Evolutionary conservation across 35 echinoderm and acorn worm genomes (phyloP), one percentile per base, ranked within the genome.

Genomic region (Apostichopus californicus): DNA sequence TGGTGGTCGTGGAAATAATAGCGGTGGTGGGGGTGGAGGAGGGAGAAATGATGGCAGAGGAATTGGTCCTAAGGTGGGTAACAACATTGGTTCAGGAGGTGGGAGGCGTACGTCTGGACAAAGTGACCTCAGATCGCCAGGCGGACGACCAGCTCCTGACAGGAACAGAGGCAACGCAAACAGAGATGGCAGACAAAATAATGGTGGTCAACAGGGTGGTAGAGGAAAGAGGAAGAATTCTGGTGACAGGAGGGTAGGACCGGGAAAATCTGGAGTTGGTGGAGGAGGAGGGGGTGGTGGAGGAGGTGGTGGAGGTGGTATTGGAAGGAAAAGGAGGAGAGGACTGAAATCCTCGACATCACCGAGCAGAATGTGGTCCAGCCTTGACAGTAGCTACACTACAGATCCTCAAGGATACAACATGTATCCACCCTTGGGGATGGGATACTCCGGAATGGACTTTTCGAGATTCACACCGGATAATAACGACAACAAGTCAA

Each of bases 41-140:
- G 80, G 80, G 17, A 83, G 80, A 83, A 56, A 56, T 55, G 80
- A 83, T 83, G 52, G 55, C 24, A 83, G 64, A 18, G 64, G 64
- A 46, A 4, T 4, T 9, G 8, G 64, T 5, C 6, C 71, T 20
- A 17, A 75, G n/a, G 71, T 18, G 21, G 71, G 71, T 20, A 75
- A 75, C 20, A 22, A 18, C 71, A 18, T 18, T 18, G 71, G 14
- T 75, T 13, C 14, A 4, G 71, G 71, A 75, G 71, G 71, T 6
- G 71, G 71, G 21, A 75, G 71, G 7, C 17, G 71, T n/a, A 22
- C 6, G 71, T 7, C 6, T n/a, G 71, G 71, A 7, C 15, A 18
- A 75, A 18, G 71, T 18, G 71, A 18, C 14, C 20, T 18, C 71
- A 75, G 71, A 22, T 18, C 71, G 3, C 20, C 71, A 18, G 71